Percentiles rank a stretch among this genome's conserved stretches.
phyloP scores from a whole-genome alignment of 2,113 vertebrate species.

The Origma solitaria region DNA sequence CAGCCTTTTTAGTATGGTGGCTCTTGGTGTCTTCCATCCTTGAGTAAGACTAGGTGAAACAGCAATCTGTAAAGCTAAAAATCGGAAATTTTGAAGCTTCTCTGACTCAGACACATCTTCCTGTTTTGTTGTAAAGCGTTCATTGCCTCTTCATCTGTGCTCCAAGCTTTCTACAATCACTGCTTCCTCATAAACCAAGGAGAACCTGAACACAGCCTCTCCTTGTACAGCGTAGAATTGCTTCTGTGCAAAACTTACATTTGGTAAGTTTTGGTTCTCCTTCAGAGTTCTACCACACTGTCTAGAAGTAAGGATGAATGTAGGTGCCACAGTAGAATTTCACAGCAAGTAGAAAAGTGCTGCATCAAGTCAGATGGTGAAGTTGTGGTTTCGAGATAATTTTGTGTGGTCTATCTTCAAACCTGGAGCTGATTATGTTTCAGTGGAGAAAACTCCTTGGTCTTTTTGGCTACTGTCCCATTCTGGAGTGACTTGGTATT shows the following conservation, averaged over 20 bases:
- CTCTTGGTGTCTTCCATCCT: neutral
- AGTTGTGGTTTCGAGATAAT: neutral
- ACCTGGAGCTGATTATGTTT: neutral
- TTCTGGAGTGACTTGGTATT: neutral
- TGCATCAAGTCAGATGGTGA: neutral
- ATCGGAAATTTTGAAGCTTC: neutral
- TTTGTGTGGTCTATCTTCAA: neutral
- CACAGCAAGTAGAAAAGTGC: neutral
- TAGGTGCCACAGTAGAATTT: neutral
- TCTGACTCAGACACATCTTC: neutral
- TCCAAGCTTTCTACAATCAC: neutral
- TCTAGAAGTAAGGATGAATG: neutral
- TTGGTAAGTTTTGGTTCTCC: neutral
- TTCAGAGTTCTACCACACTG: neutral
- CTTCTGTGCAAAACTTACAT: neutral
- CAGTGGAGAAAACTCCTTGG: neutral
- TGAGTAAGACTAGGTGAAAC: neutral
- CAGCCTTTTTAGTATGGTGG: neutral
- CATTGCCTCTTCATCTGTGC: neutral
- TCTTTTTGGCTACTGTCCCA: neutral
- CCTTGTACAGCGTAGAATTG: fast-evolving
- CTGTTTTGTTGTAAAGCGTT: neutral
- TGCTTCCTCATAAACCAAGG: neutral
- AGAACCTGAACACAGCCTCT: neutral
- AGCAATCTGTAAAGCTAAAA: neutral